Evolutionary conservation across 2,888 invertebrate genomes (phyloP).

Genomic region (Polydrusus cervinus): DNA sequence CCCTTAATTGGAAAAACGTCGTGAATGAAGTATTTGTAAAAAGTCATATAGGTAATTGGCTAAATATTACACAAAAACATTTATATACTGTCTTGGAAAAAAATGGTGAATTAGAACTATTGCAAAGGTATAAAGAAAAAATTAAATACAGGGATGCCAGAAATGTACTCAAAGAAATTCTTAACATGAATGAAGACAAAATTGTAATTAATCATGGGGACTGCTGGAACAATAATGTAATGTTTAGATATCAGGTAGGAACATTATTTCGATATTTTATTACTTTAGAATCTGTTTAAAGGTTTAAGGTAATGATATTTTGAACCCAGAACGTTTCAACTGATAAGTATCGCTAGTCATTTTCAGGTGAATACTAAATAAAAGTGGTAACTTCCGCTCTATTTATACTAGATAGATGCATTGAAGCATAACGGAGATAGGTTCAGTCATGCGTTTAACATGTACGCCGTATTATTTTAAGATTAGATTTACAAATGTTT

Average conservation of each 20-base stretch:
- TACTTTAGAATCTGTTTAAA: no score
- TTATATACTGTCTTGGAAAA: conserved; percentile 23
- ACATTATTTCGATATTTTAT: neutral
- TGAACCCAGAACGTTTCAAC: no score
- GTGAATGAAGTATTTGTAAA: conserved; percentile 31
- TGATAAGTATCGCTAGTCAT: no score
- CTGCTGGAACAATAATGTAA: conserved; percentile 56
- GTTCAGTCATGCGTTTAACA: no score
- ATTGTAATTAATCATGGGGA: conserved; percentile 57
- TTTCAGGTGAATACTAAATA: no score
- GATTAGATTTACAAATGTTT: no score
- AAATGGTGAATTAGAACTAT: conserved; percentile 31
- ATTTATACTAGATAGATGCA: no score
- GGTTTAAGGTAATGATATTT: no score
- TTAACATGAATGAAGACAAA: conserved; percentile 32
- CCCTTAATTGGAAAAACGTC: conserved; percentile 23
- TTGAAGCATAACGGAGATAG: no score
- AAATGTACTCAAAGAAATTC: conserved; percentile 29
- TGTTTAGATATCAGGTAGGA: conserved; percentile 57
- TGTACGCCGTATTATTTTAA: no score
- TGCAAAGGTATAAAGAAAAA: conserved; percentile 42
- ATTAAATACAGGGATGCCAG: conserved; percentile 17
- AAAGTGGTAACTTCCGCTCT: no score
- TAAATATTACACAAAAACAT: conserved; percentile 33
- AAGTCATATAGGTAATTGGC: conserved; percentile 35